These are phyloP conservation scores for Steinernema scapterisci DNA, from an alignment of 2,888 invertebrate genomes.

Conservation along the genomic window DNA sequence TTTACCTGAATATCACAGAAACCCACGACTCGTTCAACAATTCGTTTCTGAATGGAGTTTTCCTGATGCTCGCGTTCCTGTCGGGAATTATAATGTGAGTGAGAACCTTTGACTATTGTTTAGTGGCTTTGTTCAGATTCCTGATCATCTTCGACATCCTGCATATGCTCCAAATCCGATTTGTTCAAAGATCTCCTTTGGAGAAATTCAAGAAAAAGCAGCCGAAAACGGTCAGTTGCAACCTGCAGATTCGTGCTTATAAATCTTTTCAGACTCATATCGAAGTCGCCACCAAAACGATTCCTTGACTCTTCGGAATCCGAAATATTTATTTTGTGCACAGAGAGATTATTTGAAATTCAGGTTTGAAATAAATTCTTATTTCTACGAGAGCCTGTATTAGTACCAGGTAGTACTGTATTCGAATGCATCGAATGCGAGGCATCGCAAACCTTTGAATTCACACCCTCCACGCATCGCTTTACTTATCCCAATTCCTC, in stretches of 20 bases:
- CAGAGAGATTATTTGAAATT: no score
- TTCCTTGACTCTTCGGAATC: no score
- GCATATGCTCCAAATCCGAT: conserved; percentile 7
- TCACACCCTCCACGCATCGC: no score
- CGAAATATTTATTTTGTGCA: no score
- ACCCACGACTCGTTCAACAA: conserved; percentile 3
- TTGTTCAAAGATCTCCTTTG: background rate
- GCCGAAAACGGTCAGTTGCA: background rate
- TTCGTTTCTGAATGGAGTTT: conserved; percentile 2
- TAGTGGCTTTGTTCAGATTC: background rate
- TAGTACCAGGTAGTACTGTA: no score
- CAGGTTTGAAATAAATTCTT: no score
- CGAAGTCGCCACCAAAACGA: background rate
- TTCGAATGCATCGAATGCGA: no score
- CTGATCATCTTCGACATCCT: conserved; percentile 4
- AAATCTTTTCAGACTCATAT: background rate
- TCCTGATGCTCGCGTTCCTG: conserved; percentile 3
- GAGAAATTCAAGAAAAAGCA: background rate
- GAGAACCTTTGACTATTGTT: background rate
- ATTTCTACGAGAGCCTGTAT: no score
- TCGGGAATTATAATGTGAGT: conserved; percentile 14
- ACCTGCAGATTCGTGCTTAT: background rate
- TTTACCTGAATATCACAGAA: background rate
- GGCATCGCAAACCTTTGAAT: no score
- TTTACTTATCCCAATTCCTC: no score